phyloP scores from a whole-genome alignment of 1,140 invertebrate genomes.

The Solenopsis fugax region DNA sequence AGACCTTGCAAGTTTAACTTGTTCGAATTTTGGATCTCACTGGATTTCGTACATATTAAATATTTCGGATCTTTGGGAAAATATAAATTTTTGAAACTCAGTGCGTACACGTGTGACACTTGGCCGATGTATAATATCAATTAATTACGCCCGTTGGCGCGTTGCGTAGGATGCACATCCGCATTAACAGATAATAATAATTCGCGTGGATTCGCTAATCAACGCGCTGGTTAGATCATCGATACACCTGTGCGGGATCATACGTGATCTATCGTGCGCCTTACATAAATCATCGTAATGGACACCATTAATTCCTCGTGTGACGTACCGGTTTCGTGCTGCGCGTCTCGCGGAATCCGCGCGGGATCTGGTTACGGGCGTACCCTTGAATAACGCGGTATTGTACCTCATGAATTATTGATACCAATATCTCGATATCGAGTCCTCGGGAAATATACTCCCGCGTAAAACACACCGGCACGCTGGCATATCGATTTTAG shows the following conservation, averaged over 20 bases:
- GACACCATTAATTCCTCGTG: conserved; percentile 45
- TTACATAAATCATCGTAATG: conserved; percentile 58
- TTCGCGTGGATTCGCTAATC: conserved; percentile 16
- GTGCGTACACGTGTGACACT: neutral
- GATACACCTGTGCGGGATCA: conserved; percentile 17
- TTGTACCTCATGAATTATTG: conserved; percentile 63
- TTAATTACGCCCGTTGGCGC: neutral
- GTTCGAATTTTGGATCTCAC: neutral
- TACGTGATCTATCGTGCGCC: neutral
- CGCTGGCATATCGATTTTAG: conserved; percentile 29
- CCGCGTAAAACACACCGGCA: conserved; percentile 6
- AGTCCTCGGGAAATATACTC: conserved; percentile 25
- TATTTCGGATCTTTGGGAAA: neutral
- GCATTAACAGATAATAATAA: neutral
- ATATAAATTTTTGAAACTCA: neutral
- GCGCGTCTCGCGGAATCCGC: conserved; percentile 40
- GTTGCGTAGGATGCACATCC: neutral
- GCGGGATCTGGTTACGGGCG: conserved; percentile 45
- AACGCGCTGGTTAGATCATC: neutral
- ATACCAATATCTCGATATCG: conserved; percentile 55
- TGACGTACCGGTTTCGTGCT: conserved; percentile 29
- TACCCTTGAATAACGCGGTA: conserved; percentile 44
- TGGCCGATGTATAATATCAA: neutral
- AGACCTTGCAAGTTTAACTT: neutral
- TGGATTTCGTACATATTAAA: neutral